Conservation (phyloP, 2,797 vertebrate genomes). For the Pangasius mekongensis region DNA sequence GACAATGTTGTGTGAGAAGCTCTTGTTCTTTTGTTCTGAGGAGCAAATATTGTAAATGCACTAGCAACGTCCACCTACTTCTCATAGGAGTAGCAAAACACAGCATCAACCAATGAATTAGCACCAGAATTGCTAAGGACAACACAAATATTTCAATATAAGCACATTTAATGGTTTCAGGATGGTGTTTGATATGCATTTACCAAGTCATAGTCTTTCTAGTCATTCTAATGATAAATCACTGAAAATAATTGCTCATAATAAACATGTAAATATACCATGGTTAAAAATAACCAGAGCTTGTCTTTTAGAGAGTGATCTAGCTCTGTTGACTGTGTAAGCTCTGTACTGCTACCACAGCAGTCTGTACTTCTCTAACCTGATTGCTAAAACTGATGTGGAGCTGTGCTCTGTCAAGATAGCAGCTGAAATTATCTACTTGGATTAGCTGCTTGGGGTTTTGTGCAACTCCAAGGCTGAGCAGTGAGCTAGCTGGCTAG, state of each 20-base stretch:
- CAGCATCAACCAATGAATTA: not conserved
- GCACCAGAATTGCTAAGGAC: not conserved
- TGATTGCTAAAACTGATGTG: not conserved
- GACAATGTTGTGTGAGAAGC: not conserved
- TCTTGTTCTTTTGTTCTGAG: not conserved
- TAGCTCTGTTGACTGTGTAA: not conserved
- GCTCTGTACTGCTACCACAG: not conserved
- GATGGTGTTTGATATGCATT: not conserved
- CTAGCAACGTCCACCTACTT: not conserved
- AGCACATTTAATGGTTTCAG: not conserved
- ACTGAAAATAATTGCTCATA: not conserved
- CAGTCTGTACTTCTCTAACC: not conserved
- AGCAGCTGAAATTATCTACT: not conserved
- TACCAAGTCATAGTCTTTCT: too few species aligned
- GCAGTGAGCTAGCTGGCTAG: not conserved
- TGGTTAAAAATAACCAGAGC: not conserved
- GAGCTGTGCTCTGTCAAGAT: not conserved
- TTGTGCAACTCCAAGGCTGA: not conserved
- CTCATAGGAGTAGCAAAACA: not conserved
- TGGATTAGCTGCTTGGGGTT: not conserved
- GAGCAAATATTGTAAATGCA: not conserved
- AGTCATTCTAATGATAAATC: not conserved
- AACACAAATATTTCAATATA: not conserved
- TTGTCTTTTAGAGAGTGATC: not conserved
- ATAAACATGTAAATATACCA: not conserved